Base-by-base conservation (phyloP, 2,797 vertebrate species). In the Synanceia verrucosa region DNA sequence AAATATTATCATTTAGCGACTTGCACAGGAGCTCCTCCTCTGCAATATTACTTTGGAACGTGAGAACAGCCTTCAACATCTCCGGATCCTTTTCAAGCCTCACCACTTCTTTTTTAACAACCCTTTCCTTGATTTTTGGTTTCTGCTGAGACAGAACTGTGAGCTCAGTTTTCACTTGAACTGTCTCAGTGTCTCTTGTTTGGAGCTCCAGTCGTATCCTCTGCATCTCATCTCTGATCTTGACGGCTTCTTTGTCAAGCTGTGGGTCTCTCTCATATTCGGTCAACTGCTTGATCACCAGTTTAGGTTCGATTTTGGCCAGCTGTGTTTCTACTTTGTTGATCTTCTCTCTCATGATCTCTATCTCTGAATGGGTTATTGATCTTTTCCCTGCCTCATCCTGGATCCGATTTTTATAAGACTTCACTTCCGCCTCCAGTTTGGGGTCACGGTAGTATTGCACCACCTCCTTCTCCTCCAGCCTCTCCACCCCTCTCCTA, bases 401-500 rank as follows among this genome's bases (percentile, higher is more conserved):
- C 8, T 95, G 87, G 29, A 96, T 91, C 74, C 88, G 94, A 56
- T 80, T 91, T 18, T 62, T 92, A 64, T 94, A 58, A 31, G 87
- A 79, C 71, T 91, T 68, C 6, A 98, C 51, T 16, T 90, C 94
- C 9, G 64, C 78, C 77, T 99, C 97, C 33, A 97, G 56, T 79
- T 94, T 94, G 6, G 96, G 95, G 72, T 99, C 96, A 26, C 96
- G 95, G 85, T 96, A 98, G 79, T 97, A 96, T 47, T 97, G 93
- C 61, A 98, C 93, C 23, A 97, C 94, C 75, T 99, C 98, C 78
- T 94, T 97, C 89, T 99, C 98, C 88, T 99, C 96, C 72, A 96
- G 70, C 85, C 96, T 94, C 87, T 98, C 97, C 83, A 97, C 85
- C 0, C 97, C 97, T 88, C 91, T 93, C 73, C 97, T 95, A 36